Conservation (phyloP, 2,888 invertebrate genomes). For the Agriopis aurantiaria region DNA sequence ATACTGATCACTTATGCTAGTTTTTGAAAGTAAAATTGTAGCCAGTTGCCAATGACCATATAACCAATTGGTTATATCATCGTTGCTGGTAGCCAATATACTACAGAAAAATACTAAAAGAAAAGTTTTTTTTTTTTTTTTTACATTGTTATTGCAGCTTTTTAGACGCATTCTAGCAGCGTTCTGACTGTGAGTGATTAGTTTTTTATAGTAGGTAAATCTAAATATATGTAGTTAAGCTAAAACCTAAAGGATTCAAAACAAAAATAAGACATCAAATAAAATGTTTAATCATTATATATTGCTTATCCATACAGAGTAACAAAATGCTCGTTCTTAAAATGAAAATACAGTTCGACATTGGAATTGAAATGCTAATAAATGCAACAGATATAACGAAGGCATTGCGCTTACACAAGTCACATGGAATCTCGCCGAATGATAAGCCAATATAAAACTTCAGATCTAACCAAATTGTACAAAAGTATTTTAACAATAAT, state of each 20-base stretch:
- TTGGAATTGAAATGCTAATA: conserved; percentile 83
- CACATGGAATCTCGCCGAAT: conserved; percentile 57
- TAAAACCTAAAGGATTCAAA: neutral
- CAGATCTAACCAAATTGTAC: conserved; percentile 75
- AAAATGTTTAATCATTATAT: conserved; percentile 78
- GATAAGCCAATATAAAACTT: conserved; percentile 80
- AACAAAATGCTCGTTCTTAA: conserved; percentile 81
- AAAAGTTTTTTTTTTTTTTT: no score
- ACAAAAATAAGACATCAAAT: conserved; percentile 53
- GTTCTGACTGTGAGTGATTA: no score
- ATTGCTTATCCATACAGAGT: conserved; percentile 85
- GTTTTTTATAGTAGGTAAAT: no score
- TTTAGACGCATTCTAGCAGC: no score
- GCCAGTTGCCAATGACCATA: no score
- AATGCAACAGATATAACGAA: conserved; percentile 80
- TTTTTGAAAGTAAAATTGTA: no score
- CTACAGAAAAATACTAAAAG: no score
- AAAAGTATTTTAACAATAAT: conserved; percentile 78
- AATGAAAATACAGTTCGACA: conserved; percentile 75
- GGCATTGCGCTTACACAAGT: conserved; percentile 83
- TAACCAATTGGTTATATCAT: no score
- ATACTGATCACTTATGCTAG: no score
- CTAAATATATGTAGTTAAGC: no score
- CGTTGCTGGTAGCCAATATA: no score
- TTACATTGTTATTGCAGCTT: no score